Percentiles rank a stretch among this genome's conserved stretches.
Evolutionary conservation across 1,140 invertebrate genomes (phyloP).

Genomic region (Anastrepha obliqua): DNA sequence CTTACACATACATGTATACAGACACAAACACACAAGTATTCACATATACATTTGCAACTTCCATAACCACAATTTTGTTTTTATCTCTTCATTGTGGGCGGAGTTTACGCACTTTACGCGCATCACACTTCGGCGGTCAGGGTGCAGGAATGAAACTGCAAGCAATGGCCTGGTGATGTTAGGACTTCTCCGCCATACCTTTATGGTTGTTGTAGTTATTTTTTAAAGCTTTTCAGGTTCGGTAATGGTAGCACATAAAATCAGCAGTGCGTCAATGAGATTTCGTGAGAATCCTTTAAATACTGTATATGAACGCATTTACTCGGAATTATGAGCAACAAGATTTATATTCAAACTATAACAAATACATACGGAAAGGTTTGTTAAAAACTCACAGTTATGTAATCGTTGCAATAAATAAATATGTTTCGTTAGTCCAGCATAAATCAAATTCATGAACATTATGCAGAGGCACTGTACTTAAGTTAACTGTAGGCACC

Average conservation of each 20-base stretch:
- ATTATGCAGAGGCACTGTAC: too few relatives aligned
- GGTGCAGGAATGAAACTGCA: not conserved
- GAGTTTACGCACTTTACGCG: slow-evolving; percentile 57
- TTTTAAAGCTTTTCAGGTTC: not conserved
- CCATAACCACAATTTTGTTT: not conserved
- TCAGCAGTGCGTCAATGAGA: not conserved
- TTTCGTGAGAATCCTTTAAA: not conserved
- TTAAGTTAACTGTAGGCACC: too few relatives aligned
- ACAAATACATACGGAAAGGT: too few relatives aligned
- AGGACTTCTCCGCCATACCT: not conserved
- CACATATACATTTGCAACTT: not conserved
- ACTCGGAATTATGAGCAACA: too few relatives aligned
- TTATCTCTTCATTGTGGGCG: slow-evolving; percentile 54
- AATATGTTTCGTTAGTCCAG: too few relatives aligned
- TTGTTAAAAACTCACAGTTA: too few relatives aligned
- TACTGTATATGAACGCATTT: too few relatives aligned
- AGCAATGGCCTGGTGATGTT: slow-evolving; percentile 5
- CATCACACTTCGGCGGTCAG: not conserved
- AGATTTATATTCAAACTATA: too few relatives aligned
- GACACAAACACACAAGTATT: not conserved
- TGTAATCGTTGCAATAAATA: too few relatives aligned
- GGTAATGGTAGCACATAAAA: not conserved
- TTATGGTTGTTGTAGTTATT: not conserved
- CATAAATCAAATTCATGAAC: too few relatives aligned
- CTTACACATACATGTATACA: not conserved